These are phyloP conservation scores for Gadus macrocephalus DNA, from an alignment of 2,113 vertebrate genomes.

Conservation along the genomic window DNA sequence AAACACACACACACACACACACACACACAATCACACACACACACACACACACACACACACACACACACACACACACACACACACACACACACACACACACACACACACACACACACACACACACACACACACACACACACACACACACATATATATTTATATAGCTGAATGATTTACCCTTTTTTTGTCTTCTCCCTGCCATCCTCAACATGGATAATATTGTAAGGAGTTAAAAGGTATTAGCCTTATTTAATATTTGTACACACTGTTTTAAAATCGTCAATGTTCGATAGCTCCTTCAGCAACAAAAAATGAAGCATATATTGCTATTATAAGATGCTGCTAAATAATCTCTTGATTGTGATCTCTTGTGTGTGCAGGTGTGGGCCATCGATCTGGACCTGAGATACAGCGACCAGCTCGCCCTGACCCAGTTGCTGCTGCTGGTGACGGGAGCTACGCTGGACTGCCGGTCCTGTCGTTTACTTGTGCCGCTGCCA, in stretches of 20 bases:
- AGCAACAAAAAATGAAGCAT: no score
- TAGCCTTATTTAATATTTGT: slow-evolving; percentile 16
- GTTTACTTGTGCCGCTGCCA: slow-evolving; percentile 62
- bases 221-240: slow-evolving; percentile 34
- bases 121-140: no score
- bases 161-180: no score
- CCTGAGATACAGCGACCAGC: slow-evolving; percentile 86
- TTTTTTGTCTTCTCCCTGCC: slow-evolving; percentile 5
- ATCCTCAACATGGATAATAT: slow-evolving; percentile 36
- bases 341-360: background rate
- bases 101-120: no score
- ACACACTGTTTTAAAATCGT: slow-evolving; percentile 25
- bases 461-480: slow-evolving; percentile 69
- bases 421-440: slow-evolving; percentile 85
- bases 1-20: no score
- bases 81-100: no score
- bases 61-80: no score
- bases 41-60: no score
- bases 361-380: slow-evolving; percentile 56
- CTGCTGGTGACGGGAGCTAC: slow-evolving; percentile 80
- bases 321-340: slow-evolving; percentile 1
- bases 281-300: slow-evolving; percentile 16
- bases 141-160: no score
- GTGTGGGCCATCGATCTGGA: slow-evolving; percentile 87
- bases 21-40: no score